Evolutionary conservation across 1,140 invertebrate genomes (phyloP), one percentile per base, ranked within the genome.

Genomic region (Trichonephila inaurata): DNA sequence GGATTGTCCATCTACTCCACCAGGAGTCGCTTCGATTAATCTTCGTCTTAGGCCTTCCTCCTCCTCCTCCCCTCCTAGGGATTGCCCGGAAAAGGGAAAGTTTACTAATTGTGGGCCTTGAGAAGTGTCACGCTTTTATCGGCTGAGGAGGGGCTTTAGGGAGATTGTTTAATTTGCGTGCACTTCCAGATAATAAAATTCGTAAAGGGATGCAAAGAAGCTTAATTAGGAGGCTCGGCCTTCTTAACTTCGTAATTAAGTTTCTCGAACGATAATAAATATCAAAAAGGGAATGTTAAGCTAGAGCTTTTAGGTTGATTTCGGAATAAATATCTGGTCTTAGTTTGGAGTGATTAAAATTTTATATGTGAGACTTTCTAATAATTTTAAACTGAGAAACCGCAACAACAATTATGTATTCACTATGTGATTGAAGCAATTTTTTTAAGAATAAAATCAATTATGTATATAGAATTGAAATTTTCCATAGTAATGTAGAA

Each of bases 1-100:
- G 86, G 86, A 28, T 88, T 90, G 66, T n/a, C 58, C 18, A 24
- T 18, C 33, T 24, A 51, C 21, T 77, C 72, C 77, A 21, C 89
- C 6, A 90, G 40, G 33, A 81, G 89, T 90, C 69, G 72, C 40
- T 58, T 58, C 89, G 51, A 91, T 91, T 91, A 91, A 91, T 91
- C 89, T 91, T 91, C 77, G 61, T 91, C 66, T 60, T 18, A 61
- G 24, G 24, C 58, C 66, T 18, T 10, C n/a, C 58, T 12, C 28
- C 33, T n/a, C 16, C 62, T 19, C 28, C 33, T 5, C 16, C 14
- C 28, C n/a, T 58, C 28, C 8, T 19, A 90, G 72, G n/a, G 64
- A 69, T 24, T 62, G 28, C 19, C 51, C 51, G 69, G 24, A 89
- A 91, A 91, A 24, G 77, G 89, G 77, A 83, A 90, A 81, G 89